phyloP scores from a whole-genome alignment of 2,113 vertebrate species.

The Pongo abelii region DNA sequence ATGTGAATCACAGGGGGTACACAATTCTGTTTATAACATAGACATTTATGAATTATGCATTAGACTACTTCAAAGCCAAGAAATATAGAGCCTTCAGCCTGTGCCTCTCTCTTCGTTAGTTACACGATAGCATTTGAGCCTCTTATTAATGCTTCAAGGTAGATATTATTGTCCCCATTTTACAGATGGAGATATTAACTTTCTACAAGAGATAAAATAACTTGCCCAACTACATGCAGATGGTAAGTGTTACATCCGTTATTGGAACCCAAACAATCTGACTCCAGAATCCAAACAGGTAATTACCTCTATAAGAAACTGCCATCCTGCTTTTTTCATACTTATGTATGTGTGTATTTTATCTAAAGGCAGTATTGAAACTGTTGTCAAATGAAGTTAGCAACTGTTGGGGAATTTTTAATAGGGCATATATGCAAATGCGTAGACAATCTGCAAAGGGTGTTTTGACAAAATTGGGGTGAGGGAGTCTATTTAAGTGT shows the following conservation, averaged over 20 bases:
- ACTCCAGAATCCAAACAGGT: not conserved
- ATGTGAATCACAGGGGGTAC: no score
- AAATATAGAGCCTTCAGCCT: not conserved
- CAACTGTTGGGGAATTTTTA: not conserved
- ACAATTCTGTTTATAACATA: not conserved
- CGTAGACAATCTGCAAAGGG: not conserved
- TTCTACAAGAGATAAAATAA: not conserved
- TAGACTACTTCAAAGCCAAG: not conserved
- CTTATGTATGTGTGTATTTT: not conserved
- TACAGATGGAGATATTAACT: not conserved
- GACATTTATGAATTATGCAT: not conserved
- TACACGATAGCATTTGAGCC: not conserved
- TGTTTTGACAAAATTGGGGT: not conserved
- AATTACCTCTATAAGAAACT: not conserved
- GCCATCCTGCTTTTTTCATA: not conserved
- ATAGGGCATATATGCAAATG: not conserved
- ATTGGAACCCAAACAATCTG: not conserved
- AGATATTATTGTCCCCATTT: not conserved
- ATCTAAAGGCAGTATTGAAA: not conserved
- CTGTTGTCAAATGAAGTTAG: not conserved
- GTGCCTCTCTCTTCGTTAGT: not conserved
- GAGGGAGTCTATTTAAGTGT: not conserved
- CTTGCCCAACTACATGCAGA: not conserved
- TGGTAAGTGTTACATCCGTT: not conserved
- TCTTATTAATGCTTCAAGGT: not conserved